Evolutionary conservation across 1,140 invertebrate species (phyloP).

Genomic region (Drosophila busckii): DNA sequence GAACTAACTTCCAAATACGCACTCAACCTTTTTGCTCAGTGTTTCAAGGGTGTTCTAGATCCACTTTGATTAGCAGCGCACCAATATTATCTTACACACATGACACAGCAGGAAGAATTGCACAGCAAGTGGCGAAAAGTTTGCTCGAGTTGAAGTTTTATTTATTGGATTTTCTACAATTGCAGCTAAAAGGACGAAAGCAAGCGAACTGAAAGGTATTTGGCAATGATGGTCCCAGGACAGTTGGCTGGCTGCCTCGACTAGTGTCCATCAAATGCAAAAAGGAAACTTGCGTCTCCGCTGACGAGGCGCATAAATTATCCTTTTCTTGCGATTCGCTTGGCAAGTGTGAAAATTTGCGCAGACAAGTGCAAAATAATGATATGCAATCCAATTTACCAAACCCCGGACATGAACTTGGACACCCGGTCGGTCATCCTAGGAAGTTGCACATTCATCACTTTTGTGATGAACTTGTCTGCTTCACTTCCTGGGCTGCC

Average conservation of each 20-base stretch:
- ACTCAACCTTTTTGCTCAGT: too few species aligned
- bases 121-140: neutral
- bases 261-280: constrained; percentile 32
- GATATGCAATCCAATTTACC: constrained; percentile 75
- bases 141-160: constrained; percentile 20
- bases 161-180: constrained; percentile 64
- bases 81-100: constrained; percentile 62
- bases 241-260: neutral
- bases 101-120: constrained; percentile 13
- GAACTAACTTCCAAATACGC: too few species aligned
- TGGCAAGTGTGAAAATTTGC: constrained; percentile 65
- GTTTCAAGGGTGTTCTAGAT: neutral
- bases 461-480: constrained; percentile 57
- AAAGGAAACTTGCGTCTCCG: constrained; percentile 8
- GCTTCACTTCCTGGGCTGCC: neutral
- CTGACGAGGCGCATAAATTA: constrained; percentile 65
- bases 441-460: constrained; percentile 77
- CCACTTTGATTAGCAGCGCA: constrained; percentile 30
- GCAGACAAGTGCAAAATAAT: constrained; percentile 74
- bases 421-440: constrained; percentile 7
- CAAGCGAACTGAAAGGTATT: constrained; percentile 17
- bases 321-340: constrained; percentile 44
- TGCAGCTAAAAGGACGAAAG: constrained; percentile 5
- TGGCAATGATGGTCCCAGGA: neutral
- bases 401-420: constrained; percentile 31